These are phyloP conservation scores for Plebejus argus DNA, from an alignment of 2,888 invertebrate genomes.

Conservation along the genomic window DNA sequence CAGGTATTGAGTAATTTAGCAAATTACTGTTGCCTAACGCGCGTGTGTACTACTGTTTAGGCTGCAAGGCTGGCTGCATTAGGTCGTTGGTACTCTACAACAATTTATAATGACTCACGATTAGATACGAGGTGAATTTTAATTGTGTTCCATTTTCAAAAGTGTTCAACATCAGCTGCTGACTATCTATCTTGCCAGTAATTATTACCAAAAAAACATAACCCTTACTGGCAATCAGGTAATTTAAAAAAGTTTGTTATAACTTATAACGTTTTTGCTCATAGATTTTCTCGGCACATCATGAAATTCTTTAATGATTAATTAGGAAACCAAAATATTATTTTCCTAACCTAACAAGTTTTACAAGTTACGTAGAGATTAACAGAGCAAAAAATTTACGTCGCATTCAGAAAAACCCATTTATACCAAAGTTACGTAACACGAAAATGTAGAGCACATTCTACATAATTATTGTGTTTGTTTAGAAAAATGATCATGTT, in stretches of 20 bases:
- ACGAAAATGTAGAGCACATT: constrained; percentile 1
- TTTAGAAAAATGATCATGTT: background rate
- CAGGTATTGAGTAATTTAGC: constrained; percentile 36
- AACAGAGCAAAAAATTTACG: background rate
- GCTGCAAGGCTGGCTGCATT: constrained; percentile 37
- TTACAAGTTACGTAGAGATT: background rate
- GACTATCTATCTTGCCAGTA: background rate
- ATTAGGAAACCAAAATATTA: background rate
- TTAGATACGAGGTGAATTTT: constrained; percentile 41
- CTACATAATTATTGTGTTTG: background rate
- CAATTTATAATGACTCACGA: constrained; percentile 41
- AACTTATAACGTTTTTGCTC: background rate
- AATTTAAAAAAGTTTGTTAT: no score
- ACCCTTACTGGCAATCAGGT: no score
- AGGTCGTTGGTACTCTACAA: constrained; percentile 32
- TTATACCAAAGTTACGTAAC: background rate
- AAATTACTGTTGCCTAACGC: constrained; percentile 31
- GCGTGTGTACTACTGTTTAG: constrained; percentile 21
- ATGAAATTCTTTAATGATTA: background rate
- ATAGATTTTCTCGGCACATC: background rate
- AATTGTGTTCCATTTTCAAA: constrained; percentile 39
- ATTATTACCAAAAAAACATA: background rate
- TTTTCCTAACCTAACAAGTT: background rate
- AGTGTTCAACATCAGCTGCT: constrained; percentile 12
- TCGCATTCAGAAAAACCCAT: background rate